These are phyloP conservation scores for Rhinolophus sinicus DNA, from an alignment of 2,113 vertebrate species.

Conservation along the genomic window DNA sequence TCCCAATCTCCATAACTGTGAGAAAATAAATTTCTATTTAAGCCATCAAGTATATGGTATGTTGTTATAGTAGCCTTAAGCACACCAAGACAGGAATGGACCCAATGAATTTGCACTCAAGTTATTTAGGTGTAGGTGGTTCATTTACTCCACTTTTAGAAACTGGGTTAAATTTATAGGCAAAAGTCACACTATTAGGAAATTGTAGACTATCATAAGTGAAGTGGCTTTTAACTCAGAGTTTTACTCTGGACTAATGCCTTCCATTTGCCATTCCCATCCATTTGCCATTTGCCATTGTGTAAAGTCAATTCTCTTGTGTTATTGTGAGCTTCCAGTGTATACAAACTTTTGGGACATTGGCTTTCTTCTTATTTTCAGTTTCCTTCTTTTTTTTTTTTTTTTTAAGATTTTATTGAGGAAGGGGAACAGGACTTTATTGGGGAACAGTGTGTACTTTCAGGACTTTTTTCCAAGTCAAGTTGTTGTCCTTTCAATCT, in stretches of 20 bases:
- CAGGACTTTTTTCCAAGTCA: no score
- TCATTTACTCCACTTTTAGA: neutral
- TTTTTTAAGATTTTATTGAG: no score
- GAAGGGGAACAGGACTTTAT: no score
- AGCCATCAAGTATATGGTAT: neutral
- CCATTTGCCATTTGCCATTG: neutral
- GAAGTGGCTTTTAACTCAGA: neutral
- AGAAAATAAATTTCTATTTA: neutral
- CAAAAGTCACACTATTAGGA: neutral
- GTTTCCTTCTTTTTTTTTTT: neutral
- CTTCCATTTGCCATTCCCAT: neutral
- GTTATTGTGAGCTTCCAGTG: neutral
- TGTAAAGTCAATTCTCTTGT: neutral
- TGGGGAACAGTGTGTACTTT: no score
- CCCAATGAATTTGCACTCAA: neutral
- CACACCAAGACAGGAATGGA: neutral
- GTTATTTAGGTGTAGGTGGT: neutral
- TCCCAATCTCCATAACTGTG: neutral
- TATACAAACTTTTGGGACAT: neutral
- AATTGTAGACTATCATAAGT: neutral
- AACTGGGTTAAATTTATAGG: neutral
- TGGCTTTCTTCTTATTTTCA: slow-evolving; percentile 29
- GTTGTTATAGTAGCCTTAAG: neutral
- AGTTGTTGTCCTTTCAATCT: no score
- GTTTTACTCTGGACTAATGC: neutral